Evolutionary conservation across 2,797 vertebrate species (phyloP).

Genomic region (Sorex maritimensis): DNA sequence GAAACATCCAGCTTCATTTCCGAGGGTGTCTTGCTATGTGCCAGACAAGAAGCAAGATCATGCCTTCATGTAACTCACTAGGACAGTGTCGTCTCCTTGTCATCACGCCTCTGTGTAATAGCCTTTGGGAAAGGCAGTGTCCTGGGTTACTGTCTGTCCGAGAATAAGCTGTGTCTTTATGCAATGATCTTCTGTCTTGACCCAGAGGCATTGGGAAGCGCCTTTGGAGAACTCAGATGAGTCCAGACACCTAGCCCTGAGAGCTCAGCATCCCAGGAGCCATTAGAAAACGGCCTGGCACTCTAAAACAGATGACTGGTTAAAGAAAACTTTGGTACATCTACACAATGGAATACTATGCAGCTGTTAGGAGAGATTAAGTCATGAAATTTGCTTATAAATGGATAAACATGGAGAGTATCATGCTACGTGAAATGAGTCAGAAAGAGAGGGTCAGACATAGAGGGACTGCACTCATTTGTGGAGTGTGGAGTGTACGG

Average conservation of each 20-base stretch:
- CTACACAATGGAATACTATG: too few species aligned
- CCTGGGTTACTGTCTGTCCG: conserved; percentile 50
- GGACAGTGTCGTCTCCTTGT: too few species aligned
- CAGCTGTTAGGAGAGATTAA: too few species aligned
- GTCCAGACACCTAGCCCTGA: neutral
- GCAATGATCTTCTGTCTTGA: neutral
- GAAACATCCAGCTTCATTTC: neutral
- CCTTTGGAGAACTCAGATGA: neutral
- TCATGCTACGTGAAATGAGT: too few species aligned
- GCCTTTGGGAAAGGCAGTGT: conserved; percentile 17
- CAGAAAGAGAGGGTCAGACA: too few species aligned
- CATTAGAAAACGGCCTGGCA: conserved; percentile 60
- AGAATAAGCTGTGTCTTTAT: conserved; percentile 37
- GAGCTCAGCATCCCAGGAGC: conserved; percentile 18
- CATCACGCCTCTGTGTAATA: conserved; percentile 31
- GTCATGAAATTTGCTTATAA: too few species aligned
- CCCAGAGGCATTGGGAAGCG: neutral
- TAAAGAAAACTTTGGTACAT: too few species aligned
- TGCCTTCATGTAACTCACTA: too few species aligned
- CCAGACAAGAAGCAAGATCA: neutral
- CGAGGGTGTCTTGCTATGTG: neutral
- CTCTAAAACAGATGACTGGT: neutral
- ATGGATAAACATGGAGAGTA: too few species aligned
- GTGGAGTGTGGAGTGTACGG: too few species aligned
- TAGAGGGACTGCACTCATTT: too few species aligned